Percentiles rank a stretch among this genome's conserved stretches.
These are phyloP conservation scores for Lithobates sylvaticus DNA, from an alignment of 2,797 vertebrate genomes.

Conservation along the genomic window DNA sequence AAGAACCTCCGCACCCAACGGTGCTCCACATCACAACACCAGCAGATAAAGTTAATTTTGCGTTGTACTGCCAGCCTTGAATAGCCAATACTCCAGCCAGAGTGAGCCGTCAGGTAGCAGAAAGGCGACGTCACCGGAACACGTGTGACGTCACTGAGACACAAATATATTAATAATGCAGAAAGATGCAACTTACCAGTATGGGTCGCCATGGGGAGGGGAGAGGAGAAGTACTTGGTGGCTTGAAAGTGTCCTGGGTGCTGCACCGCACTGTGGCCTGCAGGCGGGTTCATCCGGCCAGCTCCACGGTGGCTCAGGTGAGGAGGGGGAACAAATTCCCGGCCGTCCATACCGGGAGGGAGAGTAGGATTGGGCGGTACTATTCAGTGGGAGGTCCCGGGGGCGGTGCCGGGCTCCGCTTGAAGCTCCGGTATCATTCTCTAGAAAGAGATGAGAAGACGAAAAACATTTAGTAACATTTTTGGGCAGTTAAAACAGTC, in stretches of 20 bases:
- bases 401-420: slow-evolving; percentile 59
- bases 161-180: too few relatives aligned
- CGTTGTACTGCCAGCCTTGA: too few relatives aligned
- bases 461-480: too few relatives aligned
- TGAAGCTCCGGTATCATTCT: slow-evolving; percentile 58
- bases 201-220: slow-evolving; percentile 93
- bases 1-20: too few relatives aligned
- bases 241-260: slow-evolving; percentile 90
- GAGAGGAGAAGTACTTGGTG: slow-evolving; percentile 91
- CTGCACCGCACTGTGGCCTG: slow-evolving; percentile 85
- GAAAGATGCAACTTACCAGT: slow-evolving; percentile 79
- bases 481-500: neutral
- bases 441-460: neutral
- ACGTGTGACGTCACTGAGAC: too few relatives aligned
- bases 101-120: too few relatives aligned
- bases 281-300: slow-evolving; percentile 79
- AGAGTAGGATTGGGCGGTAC: slow-evolving; percentile 68
- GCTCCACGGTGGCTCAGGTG: slow-evolving; percentile 90
- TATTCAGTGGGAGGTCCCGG: slow-evolving; percentile 64
- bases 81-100: too few relatives aligned
- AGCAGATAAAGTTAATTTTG: too few relatives aligned
- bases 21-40: too few relatives aligned
- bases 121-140: too few relatives aligned
- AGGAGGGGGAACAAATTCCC: slow-evolving; percentile 92
- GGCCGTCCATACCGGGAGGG: slow-evolving; percentile 91